These are phyloP conservation scores for Eudyptes chrysolophus DNA, from an alignment of 2,113 vertebrate genomes.

Conservation along the genomic window DNA sequence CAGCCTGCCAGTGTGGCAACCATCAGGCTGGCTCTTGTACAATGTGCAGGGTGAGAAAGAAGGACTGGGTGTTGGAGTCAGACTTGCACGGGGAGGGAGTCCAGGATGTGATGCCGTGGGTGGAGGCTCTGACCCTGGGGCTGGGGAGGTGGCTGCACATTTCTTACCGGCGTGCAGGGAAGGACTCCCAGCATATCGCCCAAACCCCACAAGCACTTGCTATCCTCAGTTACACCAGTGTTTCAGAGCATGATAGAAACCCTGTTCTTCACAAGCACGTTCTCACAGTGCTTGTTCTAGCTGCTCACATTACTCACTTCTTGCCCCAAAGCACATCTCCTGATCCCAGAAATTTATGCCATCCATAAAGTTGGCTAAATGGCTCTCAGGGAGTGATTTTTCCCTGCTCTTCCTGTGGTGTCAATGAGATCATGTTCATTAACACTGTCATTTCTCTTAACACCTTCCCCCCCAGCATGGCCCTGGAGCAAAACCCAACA, in stretches of 20 bases:
- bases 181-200: background rate
- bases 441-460: accelerated
- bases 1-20: background rate
- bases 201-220: background rate
- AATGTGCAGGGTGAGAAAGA: background rate
- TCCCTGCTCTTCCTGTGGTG: background rate
- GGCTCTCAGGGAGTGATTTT: background rate
- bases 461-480: background rate
- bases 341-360: background rate
- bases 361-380: background rate
- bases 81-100: accelerated
- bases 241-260: background rate
- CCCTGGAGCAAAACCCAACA: background rate
- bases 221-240: background rate
- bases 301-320: background rate
- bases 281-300: background rate
- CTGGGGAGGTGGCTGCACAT: background rate
- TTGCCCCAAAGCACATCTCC: background rate
- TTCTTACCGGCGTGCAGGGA: background rate
- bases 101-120: background rate
- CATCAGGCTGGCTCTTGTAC: background rate
- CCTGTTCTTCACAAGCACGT: background rate
- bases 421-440: background rate
- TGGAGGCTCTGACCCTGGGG: background rate
- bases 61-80: background rate